Base-by-base conservation (phyloP, 1,140 invertebrate species). In the Ostrea denselamellosa region DNA sequence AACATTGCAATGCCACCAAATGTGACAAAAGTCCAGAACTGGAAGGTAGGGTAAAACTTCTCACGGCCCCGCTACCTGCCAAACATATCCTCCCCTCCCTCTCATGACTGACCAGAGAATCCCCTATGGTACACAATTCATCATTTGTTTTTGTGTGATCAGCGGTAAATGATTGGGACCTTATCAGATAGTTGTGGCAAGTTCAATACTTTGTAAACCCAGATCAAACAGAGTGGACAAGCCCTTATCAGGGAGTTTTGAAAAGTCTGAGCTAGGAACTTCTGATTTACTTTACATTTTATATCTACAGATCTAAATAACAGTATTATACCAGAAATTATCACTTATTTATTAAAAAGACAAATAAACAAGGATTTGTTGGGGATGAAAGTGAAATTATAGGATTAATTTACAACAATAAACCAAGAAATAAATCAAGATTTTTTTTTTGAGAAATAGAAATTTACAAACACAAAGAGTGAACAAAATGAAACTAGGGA, bases 151-250 rank as follows among this genome's bases (percentile, higher is more conserved):
- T 77, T 77, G 68, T 77, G 68, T 28, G 68, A 77, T 77, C 22
- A 77, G 25, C 25, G 22, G 68, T 77, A 77, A 77, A 77, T 77
- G 68, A 77, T 77, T 77, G 22, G 68, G 28, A 7, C 9, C 28
- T 77, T 77, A 77, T 77, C 68, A 77, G 68, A 77, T 77, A 77
- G 25, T 77, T 77, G 68, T 77, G 68, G 68, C 68, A 8, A 77
- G 68, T 77, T 77, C 28, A 25, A 77, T 77, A 77, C 68, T 25
- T 77, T 77, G 28, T 77, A 77, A 77, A 77, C 28, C 68, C 22
- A 77, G 68, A 77, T 77, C 68, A 77, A 77, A 77, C 68, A 77
- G 25, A 77, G 3, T 77, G 68, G 68, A 77, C 68, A 77, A 77
- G 68, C 68, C 68, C 68, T 77, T 77, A 77, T 77, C 68, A 28